phyloP scores from a whole-genome alignment of 2,113 vertebrate species.

The Forbesichthys agassizii region DNA sequence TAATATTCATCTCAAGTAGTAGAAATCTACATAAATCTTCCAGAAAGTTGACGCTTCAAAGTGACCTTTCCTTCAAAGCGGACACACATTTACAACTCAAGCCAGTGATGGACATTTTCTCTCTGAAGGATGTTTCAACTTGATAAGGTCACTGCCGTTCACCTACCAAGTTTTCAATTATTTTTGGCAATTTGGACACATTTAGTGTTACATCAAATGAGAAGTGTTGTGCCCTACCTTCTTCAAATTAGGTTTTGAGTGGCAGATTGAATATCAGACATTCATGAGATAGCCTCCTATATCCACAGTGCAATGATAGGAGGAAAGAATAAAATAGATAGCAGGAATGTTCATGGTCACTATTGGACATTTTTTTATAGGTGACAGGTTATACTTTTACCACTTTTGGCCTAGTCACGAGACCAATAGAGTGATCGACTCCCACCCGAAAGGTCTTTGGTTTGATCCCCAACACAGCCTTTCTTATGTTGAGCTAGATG shows the following conservation, averaged over 20 bases:
- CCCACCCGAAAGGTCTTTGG: too few species aligned
- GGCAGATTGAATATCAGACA: slow-evolving; percentile 56
- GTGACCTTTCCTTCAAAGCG: slow-evolving; percentile 47
- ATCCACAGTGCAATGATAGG: background rate
- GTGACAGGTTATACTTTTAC: too few species aligned
- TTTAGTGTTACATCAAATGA: slow-evolving; percentile 33
- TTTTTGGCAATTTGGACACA: slow-evolving; percentile 51
- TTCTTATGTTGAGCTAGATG: too few species aligned
- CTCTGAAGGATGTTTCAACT: slow-evolving; percentile 26
- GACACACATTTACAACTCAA: slow-evolving; percentile 52
- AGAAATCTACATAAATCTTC: background rate
- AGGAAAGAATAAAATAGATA: slow-evolving; percentile 10
- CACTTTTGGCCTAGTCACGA: too few species aligned
- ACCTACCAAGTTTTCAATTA: slow-evolving; percentile 36
- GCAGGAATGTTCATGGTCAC: background rate
- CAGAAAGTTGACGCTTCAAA: slow-evolving; percentile 4
- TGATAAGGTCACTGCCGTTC: slow-evolving; percentile 61
- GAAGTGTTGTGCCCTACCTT: slow-evolving; percentile 26
- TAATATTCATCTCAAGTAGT: too few species aligned
- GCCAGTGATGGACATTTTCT: slow-evolving; percentile 44
- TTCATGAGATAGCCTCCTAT: slow-evolving; percentile 46
- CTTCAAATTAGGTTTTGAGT: slow-evolving; percentile 48
- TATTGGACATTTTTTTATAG: too few species aligned
- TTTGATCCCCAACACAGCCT: too few species aligned
- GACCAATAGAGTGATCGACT: too few species aligned